Evolutionary conservation across 2,113 vertebrate species (phyloP).

Genomic region (Pygoscelis antarcticus): DNA sequence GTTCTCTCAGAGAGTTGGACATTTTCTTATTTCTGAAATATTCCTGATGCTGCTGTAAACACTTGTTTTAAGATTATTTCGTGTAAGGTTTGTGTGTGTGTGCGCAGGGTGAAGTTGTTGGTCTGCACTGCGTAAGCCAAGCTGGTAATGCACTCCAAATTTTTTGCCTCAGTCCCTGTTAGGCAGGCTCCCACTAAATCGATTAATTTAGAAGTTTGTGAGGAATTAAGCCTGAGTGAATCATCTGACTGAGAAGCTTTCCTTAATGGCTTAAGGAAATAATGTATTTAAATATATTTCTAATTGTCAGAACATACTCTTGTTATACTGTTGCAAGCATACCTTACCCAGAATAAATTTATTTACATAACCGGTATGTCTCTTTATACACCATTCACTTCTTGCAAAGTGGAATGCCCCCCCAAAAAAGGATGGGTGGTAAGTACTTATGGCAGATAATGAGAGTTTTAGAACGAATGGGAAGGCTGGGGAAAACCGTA

Average conservation of each 20-base stretch:
- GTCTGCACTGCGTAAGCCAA: rapidly evolving
- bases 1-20: background rate
- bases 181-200: background rate
- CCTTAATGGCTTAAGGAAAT: background rate
- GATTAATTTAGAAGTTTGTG: background rate
- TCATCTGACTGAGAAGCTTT: background rate
- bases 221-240: background rate
- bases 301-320: background rate
- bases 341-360: background rate
- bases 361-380: background rate
- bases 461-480: background rate
- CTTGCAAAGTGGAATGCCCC: background rate
- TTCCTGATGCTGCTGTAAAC: background rate
- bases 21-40: background rate
- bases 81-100: background rate
- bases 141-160: background rate
- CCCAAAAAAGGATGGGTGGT: background rate
- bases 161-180: background rate
- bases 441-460: background rate
- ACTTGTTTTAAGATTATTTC: background rate
- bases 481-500: background rate
- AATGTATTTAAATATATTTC: background rate
- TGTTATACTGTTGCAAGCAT: background rate
- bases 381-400: background rate
- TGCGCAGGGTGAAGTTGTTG: background rate